Evolutionary conservation across 92 coral and sea anemone genomes (phyloP).

Genomic region (Ricordea florida): DNA sequence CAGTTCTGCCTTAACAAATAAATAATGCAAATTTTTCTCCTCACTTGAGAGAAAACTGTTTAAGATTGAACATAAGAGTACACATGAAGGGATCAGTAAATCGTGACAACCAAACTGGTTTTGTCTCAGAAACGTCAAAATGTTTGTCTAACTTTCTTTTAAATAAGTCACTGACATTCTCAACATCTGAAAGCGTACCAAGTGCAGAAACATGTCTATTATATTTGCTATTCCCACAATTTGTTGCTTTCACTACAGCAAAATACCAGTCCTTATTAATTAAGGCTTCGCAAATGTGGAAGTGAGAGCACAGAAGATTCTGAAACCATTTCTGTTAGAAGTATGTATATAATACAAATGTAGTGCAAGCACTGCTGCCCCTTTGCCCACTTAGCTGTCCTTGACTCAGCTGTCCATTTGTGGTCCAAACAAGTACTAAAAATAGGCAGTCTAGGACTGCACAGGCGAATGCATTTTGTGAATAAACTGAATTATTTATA

Average conservation of each 20-base stretch:
- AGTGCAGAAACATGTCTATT: conserved; percentile 1
- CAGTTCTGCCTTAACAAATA: background rate
- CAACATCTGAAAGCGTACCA: background rate
- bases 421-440: conserved; percentile 25
- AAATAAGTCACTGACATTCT: conserved; percentile 2
- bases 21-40: background rate
- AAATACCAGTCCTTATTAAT: background rate
- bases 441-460: background rate
- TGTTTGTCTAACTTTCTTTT: background rate
- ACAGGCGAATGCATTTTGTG: too few species aligned
- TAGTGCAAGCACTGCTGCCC: conserved; percentile 15
- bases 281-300: conserved; percentile 21
- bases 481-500: too few species aligned
- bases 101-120: conserved; percentile 16
- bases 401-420: conserved; percentile 17
- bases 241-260: conserved; percentile 5
- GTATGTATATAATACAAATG: background rate
- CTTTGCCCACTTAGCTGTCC: conserved; percentile 18
- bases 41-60: background rate
- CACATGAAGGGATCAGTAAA: conserved; percentile 11
- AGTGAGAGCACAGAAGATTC: background rate
- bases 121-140: conserved; percentile 11
- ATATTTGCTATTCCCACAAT: conserved; percentile 2
- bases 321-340: background rate
- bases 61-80: conserved; percentile 1